Conservation (phyloP, 2,113 vertebrate species). For the Lanius collurio region DNA sequence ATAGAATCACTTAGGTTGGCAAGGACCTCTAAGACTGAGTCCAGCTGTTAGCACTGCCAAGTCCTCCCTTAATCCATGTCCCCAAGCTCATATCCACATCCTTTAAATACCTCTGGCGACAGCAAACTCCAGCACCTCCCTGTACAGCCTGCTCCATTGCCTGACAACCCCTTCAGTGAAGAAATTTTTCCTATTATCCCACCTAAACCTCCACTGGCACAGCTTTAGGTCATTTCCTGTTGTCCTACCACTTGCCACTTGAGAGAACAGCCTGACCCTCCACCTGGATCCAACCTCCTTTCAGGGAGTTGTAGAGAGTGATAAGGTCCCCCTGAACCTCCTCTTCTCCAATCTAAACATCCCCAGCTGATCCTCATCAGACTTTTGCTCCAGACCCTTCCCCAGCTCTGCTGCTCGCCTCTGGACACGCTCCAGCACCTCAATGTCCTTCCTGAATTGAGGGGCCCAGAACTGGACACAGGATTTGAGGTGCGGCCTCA, state of each 20-base stretch:
- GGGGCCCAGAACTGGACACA: not conserved
- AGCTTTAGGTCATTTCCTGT: not conserved
- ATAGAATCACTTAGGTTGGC: not conserved
- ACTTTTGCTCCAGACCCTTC: not conserved
- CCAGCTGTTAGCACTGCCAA: not conserved
- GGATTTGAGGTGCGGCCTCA: accelerated
- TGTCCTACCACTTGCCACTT: not conserved
- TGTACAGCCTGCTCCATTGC: not conserved
- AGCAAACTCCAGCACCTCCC: not conserved
- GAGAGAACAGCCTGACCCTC: not conserved
- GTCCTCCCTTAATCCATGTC: not conserved
- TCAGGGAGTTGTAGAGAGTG: not conserved
- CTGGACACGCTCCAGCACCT: not conserved
- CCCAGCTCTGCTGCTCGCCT: not conserved
- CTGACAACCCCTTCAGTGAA: not conserved
- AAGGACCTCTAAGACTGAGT: not conserved
- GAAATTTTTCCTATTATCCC: not conserved
- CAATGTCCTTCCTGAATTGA: not conserved
- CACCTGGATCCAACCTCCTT: not conserved
- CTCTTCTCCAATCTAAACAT: not conserved
- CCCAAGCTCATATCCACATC: accelerated
- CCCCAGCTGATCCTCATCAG: not conserved
- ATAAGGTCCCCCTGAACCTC: not conserved
- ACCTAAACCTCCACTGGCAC: not conserved
- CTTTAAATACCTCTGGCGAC: not conserved